Percentiles rank a stretch among this genome's conserved stretches.
phyloP scores from a whole-genome alignment of 2,888 invertebrate species.

The Acronicta psi region DNA sequence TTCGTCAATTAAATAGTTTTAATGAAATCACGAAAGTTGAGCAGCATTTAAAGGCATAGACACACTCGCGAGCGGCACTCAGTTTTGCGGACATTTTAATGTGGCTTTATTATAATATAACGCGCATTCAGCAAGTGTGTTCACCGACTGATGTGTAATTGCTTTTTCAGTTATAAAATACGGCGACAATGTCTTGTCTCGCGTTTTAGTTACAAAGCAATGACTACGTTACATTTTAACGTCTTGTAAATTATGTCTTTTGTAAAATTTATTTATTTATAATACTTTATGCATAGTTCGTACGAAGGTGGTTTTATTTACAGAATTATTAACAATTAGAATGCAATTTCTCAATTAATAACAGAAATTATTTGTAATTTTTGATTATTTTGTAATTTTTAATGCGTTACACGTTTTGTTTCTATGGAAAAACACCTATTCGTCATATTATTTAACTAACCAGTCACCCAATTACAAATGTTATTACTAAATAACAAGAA shows the following conservation, averaged over 20 bases:
- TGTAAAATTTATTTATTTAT: neutral
- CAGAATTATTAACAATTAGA: too few species aligned
- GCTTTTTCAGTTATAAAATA: conserved; percentile 58
- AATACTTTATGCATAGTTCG: too few species aligned
- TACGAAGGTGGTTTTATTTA: too few species aligned
- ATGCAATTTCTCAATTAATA: too few species aligned
- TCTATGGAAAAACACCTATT: too few species aligned
- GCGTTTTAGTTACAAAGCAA: conserved; percentile 32
- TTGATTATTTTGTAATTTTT: too few species aligned
- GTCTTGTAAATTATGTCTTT: neutral
- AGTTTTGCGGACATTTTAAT: conserved; percentile 56
- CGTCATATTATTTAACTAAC: too few species aligned
- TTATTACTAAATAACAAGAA: too few species aligned
- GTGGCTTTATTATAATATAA: conserved; percentile 62
- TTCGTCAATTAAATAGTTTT: conserved; percentile 54
- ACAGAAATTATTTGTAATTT: too few species aligned
- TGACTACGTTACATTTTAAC: conserved; percentile 30
- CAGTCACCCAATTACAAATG: too few species aligned
- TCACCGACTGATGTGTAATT: conserved; percentile 55
- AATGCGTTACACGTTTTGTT: too few species aligned
- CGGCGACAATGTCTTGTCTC: conserved; percentile 46
- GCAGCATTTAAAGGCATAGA: conserved; percentile 41
- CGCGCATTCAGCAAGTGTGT: conserved; percentile 57
- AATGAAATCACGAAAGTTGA: conserved; percentile 48
- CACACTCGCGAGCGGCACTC: conserved; percentile 38